Evolutionary conservation across 2,797 vertebrate species (phyloP), one percentile per base, ranked within the genome.

Genomic region (Molossus molossus): DNA sequence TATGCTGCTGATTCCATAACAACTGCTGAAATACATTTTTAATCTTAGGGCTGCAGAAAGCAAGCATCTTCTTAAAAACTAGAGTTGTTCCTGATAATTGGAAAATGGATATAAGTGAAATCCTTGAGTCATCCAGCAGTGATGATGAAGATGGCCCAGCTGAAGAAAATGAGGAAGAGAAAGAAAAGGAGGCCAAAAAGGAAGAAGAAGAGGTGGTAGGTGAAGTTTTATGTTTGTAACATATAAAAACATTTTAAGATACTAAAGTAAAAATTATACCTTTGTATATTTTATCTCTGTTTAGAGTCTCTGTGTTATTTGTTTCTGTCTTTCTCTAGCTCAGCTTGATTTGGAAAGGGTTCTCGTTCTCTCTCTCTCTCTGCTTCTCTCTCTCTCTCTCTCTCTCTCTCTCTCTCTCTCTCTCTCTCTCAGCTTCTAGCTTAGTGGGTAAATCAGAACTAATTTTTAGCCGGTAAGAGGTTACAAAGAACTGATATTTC

Each of bases 61-160:
- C 99, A 40, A 98, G 97, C 96, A 75, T 85, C 0, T 99, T 99
- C 97, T 97, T 99, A 77, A 98, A 97, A 98, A 98, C 96, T 70
- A 98, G 96, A 95, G 95, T 98, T 18, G 98, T 99, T 97, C 99
- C 99, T 67, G 98, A 99, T 17, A 98, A 98, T 79, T 99, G 99
- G 99, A 99, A 99, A 98, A 99, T 99, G 99, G 99, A 99, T 97
- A 99, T 99, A 98, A 99, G 99, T 98, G 99, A 99, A 98, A 99
- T 99, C 95, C 98, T 99, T 76, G 99, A 99, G 97, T 99, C 99
- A 0, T 99, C 99, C 58, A 99, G 99, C 97, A 99, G 99, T 40
- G 99, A 99, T 55, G 99, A 99, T 18, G 99, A 99, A 33, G 99
- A 99, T 0, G 85, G 98, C 96, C 93, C 98, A 57, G 96, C 98